Evolutionary conservation across 2,888 invertebrate genomes (phyloP), one percentile per base, ranked within the genome.

Genomic region (Nemotelus nigrinus): DNA sequence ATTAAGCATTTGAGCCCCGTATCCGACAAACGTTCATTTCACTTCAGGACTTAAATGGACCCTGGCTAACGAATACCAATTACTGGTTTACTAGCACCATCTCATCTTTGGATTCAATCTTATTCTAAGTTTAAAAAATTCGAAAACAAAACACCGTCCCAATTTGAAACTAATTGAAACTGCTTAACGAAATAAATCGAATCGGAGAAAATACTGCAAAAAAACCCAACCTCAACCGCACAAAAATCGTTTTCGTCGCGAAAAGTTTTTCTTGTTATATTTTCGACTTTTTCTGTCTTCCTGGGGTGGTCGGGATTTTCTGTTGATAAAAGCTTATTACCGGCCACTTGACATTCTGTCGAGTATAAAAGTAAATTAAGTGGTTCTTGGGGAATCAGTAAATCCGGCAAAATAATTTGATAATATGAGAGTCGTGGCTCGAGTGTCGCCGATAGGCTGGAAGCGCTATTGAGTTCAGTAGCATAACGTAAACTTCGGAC

Each of bases 391-490:
- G 74, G 74, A 60, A 74, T 74, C 74, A 60, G 74, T 60, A 74
- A 74, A 74, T 74, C 74, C 63, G 63, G 63, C 60, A 63, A 74
- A 74, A 74, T 74, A 74, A 74, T 74, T 74, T 60, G 74, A 74
- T 74, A 74, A 74, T 74, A 74, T 68, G 68, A 53, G 39, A n/a
- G 64, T 7, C 53, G 6, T 7, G 6, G 25, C 63, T 25, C 25
- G 25, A 25, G 25, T 25, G 25, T 25, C 25, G 25, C 25, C 25
- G 25, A 25, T 25, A 25, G 25, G 25, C 25, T 25, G 25, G 25
- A 25, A 25, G 25, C 25, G 25, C 25, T 25, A 25, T 25, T 25
- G 25, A 25, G 25, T 25, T 25, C 25, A 25, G 25, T 25, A 25
- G 25, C 25, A 25, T 25, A 25, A 25, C 25, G 25, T 25, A 25